These are phyloP conservation scores for Cryptoprocta ferox DNA, from an alignment of 2,797 vertebrate genomes.

Conservation along the genomic window DNA sequence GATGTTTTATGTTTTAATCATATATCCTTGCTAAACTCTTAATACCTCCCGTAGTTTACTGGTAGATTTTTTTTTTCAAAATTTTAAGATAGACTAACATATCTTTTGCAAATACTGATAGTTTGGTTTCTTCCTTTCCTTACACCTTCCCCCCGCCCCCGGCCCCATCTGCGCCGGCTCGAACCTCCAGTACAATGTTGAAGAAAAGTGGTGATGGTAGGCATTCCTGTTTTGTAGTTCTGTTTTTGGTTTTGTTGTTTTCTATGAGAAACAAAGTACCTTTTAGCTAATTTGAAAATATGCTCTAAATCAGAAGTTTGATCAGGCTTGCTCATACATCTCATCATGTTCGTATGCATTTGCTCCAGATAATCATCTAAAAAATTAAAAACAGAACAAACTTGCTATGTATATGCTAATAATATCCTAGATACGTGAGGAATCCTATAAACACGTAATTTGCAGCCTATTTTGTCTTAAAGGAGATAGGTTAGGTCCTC, in stretches of 20 bases:
- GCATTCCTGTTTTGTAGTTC: slow-evolving; percentile 40
- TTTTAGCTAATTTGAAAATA: not conserved
- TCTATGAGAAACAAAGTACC: slow-evolving; percentile 21
- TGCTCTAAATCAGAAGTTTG: not conserved
- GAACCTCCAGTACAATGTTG: slow-evolving; percentile 17
- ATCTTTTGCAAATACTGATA: slow-evolving; percentile 31
- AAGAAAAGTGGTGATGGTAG: slow-evolving; percentile 56
- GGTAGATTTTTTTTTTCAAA: not conserved
- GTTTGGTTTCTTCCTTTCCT: slow-evolving; percentile 51
- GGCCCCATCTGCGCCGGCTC: not conserved
- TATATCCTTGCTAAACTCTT: not conserved
- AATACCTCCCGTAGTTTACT: not conserved
- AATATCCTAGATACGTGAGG: not conserved
- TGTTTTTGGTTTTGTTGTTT: slow-evolving; percentile 22
- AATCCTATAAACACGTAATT: not conserved
- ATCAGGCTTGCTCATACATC: not conserved
- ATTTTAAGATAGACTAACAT: not conserved
- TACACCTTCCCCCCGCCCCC: not conserved
- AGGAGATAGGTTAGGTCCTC: not conserved
- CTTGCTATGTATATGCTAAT: not conserved
- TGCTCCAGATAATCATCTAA: not conserved
- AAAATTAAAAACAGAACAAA: not conserved
- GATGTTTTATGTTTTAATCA: not conserved
- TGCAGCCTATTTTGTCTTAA: not conserved
- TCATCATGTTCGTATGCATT: not conserved